phyloP scores from a whole-genome alignment of 2,888 invertebrate species.

The Arrhopalites spinosus region DNA sequence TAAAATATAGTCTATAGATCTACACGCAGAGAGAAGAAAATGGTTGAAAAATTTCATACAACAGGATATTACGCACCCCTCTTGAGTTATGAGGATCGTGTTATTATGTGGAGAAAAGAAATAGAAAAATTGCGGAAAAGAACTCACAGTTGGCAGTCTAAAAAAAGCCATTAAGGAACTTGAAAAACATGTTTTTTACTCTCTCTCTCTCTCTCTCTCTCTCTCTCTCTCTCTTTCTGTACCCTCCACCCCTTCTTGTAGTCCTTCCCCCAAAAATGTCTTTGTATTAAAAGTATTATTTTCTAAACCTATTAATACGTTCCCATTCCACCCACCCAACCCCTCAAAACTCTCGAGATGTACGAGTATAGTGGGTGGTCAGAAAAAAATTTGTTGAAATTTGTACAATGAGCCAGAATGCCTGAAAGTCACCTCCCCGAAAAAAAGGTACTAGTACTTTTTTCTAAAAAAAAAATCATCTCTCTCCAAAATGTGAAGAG shows the following conservation, averaged over 20 bases:
- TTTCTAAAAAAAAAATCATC: too few relatives aligned
- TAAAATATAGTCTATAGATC: too few relatives aligned
- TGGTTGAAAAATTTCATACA: slow-evolving; percentile 14
- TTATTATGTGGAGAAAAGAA: neutral
- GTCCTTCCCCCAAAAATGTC: too few relatives aligned
- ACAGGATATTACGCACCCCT: slow-evolving; percentile 22
- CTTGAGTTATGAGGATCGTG: neutral
- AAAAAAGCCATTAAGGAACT: slow-evolving; percentile 18
- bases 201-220: neutral
- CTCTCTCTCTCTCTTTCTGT: neutral
- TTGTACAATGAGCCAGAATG: neutral
- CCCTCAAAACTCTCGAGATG: neutral
- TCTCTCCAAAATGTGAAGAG: too few relatives aligned
- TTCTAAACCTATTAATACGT: neutral
- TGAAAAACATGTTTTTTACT: slow-evolving; percentile 21
- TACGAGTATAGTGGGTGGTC: neutral
- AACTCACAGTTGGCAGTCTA: neutral
- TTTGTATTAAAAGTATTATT: too few relatives aligned
- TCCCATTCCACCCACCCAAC: neutral
- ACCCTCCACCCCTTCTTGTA: neutral
- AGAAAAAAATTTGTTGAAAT: neutral
- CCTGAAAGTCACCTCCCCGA: too few relatives aligned
- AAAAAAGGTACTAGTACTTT: too few relatives aligned
- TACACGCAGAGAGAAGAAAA: neutral
- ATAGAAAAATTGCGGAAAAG: slow-evolving; percentile 1